phyloP scores from a whole-genome alignment of 1,140 invertebrate genomes.

The Drosophila novamexicana region DNA sequence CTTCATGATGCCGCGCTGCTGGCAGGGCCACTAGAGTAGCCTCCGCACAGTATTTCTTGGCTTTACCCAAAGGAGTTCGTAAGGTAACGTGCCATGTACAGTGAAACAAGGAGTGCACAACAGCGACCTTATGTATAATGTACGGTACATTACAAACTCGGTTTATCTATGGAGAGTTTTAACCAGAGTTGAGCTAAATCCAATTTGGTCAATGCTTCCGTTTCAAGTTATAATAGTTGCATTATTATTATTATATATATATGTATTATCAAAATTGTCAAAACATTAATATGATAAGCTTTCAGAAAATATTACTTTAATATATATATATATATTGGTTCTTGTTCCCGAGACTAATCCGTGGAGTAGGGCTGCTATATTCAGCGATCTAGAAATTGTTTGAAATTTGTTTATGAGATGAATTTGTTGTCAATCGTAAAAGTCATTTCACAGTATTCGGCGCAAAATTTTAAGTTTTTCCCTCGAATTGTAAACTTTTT shows the following conservation, averaged over 20 bases:
- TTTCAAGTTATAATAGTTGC: neutral
- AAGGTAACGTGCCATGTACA: constrained; percentile 48
- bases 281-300: neutral
- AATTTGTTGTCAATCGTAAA: constrained; percentile 24
- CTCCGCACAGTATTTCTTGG: neutral
- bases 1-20: constrained; percentile 66
- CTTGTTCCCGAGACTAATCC: too few species aligned
- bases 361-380: too few species aligned
- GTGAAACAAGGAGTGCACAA: neutral
- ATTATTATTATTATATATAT: neutral
- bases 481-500: constrained; percentile 6
- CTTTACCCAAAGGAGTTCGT: constrained; percentile 16
- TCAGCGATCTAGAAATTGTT: too few species aligned
- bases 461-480: constrained; percentile 33
- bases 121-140: constrained; percentile 15
- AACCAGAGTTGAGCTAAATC: neutral
- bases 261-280: neutral
- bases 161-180: neutral
- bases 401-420: neutral
- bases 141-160: constrained; percentile 45
- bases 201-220: constrained; percentile 11
- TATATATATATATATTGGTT: neutral
- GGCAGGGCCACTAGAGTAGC: constrained; percentile 24
- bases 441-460: constrained; percentile 16
- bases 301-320: neutral